phyloP scores from a whole-genome alignment of 2,888 invertebrate species.

The Abrostola tripartita region DNA sequence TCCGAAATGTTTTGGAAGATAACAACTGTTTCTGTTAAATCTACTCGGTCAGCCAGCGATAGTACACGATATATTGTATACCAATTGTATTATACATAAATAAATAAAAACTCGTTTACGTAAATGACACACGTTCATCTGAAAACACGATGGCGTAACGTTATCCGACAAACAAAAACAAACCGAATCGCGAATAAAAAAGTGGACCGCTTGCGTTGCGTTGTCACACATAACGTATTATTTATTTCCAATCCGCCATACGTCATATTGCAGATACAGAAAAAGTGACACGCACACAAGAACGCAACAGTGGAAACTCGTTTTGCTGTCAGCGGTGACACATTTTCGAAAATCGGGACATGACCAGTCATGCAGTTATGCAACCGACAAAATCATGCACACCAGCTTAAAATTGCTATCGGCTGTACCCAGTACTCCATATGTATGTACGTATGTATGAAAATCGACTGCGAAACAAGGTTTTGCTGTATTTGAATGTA shows the following conservation, averaged over 20 bases:
- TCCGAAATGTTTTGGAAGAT: slow-evolving; percentile 55
- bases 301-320: slow-evolving; percentile 60
- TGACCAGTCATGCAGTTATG: slow-evolving; percentile 62
- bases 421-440: slow-evolving; percentile 44
- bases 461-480: slow-evolving; percentile 37
- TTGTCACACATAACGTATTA: slow-evolving; percentile 66
- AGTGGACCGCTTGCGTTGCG: slow-evolving; percentile 56
- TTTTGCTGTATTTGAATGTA: slow-evolving; percentile 51
- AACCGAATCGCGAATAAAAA: slow-evolving; percentile 64
- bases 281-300: slow-evolving; percentile 64
- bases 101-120: slow-evolving; percentile 69
- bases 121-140: slow-evolving; percentile 62
- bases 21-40: slow-evolving; percentile 46
- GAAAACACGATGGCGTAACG: slow-evolving; percentile 60
- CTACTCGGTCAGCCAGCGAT: slow-evolving; percentile 20
- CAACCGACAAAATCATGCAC: slow-evolving; percentile 61
- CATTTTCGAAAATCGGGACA: slow-evolving; percentile 60
- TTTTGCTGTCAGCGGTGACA: slow-evolving; percentile 60
- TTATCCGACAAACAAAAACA: slow-evolving; percentile 66
- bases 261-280: slow-evolving; percentile 66
- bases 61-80: slow-evolving; percentile 42
- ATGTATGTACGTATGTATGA: slow-evolving; percentile 27
- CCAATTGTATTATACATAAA: slow-evolving; percentile 55
- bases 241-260: slow-evolving; percentile 74
- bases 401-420: slow-evolving; percentile 56